Evolutionary conservation across 2,113 vertebrate genomes (phyloP).

Genomic region (Periophthalmodon schlosseri): DNA sequence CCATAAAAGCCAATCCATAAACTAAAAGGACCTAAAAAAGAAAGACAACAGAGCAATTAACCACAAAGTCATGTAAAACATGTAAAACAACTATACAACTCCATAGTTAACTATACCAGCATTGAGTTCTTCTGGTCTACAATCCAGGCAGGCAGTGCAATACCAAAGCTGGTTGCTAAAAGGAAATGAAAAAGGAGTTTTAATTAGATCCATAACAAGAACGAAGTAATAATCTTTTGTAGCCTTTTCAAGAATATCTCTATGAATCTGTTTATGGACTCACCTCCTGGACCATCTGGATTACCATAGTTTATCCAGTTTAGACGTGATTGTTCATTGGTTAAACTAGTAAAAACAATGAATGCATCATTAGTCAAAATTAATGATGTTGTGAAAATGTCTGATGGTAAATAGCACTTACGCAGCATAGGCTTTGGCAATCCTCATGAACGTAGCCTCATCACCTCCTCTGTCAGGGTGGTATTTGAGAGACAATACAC

Average conservation of each 20-base stretch:
- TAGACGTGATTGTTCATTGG: constrained; percentile 90
- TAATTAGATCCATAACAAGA: not conserved
- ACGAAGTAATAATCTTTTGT: not conserved
- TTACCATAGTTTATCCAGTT: constrained; percentile 95
- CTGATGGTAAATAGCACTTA: constrained; percentile 72
- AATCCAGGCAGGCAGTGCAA: constrained; percentile 97
- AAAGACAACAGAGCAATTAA: not conserved
- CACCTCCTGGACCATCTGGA: constrained; percentile 96
- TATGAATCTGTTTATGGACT: constrained; percentile 10
- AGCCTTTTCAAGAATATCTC: not conserved
- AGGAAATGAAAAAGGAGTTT: not conserved
- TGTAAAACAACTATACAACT: not conserved
- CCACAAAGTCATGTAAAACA: not conserved
- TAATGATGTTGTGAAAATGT: not conserved
- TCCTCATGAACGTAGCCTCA: constrained; percentile 95
- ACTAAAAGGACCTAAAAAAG: constrained; percentile 89
- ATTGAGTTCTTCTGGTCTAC: constrained; percentile 99
- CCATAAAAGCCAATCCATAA: constrained; percentile 98
- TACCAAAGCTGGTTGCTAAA: constrained; percentile 93
- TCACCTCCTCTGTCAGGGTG: constrained; percentile 98
- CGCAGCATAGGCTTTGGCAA: constrained; percentile 96
- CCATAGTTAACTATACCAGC: constrained; percentile 81
- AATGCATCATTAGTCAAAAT: not conserved
- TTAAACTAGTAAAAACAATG: constrained; percentile 79
- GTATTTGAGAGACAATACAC: constrained; percentile 87